Evolutionary conservation across 2,888 invertebrate species (phyloP).

Genomic region (Ectemnius lituratus): DNA sequence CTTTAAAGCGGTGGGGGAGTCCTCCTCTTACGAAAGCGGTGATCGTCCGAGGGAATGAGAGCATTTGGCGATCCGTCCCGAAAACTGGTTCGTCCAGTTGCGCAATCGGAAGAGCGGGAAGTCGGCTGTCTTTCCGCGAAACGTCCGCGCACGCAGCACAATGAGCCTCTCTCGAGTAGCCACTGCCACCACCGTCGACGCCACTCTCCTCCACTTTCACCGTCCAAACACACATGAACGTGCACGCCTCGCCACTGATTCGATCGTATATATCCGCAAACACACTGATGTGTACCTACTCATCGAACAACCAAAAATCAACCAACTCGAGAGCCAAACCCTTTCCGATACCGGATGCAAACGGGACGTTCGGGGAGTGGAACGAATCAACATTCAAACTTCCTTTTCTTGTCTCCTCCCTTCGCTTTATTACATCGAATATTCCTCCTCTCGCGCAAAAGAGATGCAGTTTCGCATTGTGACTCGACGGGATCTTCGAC

Average conservation of each 20-base stretch:
- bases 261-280: not conserved
- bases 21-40: not conserved
- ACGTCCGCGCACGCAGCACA: constrained; percentile 62
- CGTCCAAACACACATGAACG: constrained; percentile 40
- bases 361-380: not conserved
- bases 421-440: not conserved
- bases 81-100: constrained; percentile 68
- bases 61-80: constrained; percentile 52
- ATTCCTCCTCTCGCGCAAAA: constrained; percentile 12
- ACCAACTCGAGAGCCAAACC: not conserved
- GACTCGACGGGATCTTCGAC: constrained; percentile 5
- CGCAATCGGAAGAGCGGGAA: constrained; percentile 68
- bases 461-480: constrained; percentile 12
- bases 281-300: not conserved
- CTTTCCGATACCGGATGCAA: not conserved
- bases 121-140: constrained; percentile 66
- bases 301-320: not conserved
- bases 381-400: not conserved
- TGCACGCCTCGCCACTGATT: constrained; percentile 17
- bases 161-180: constrained; percentile 57
- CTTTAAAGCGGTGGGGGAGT: constrained; percentile 1
- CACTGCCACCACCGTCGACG: not conserved
- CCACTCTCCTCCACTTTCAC: constrained; percentile 68
- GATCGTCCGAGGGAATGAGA: constrained; percentile 14
- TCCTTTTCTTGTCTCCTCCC: not conserved